Evolutionary conservation across 2,888 invertebrate genomes (phyloP), one percentile per base, ranked within the genome.

Genomic region (Erebia aethiops): DNA sequence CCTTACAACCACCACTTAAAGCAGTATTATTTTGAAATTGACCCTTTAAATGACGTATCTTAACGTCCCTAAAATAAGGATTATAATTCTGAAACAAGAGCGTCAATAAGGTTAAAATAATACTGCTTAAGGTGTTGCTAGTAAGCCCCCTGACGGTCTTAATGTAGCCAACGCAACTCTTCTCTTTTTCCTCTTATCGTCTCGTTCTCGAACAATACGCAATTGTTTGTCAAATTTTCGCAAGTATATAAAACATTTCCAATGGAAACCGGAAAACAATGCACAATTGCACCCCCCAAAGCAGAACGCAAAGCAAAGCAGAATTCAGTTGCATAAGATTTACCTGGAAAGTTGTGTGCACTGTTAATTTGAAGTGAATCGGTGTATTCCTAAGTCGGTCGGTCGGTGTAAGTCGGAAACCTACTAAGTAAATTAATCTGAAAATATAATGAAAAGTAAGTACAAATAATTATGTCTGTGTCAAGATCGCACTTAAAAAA

Each of bases 171-270:
- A 16, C 41, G n/a, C 26, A 9, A 46, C n/a, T 11, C 8, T 21
- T 46, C 13, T 49, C 16, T 21, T 69, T 79, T 71, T 71, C 43
- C 61, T 78, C 82, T 89, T 89, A 89, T 89, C 90, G 71, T 70
- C 63, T 66, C n/a, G 52, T 64, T 52, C 13, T 46, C 65, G 75
- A 87, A 91, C 91, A 91, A 91, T 90, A 72, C 84, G n/a, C 83
- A 76, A 90, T 91, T 91, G 91, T 91, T 86, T 83, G 76, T 76
- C 73, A 71, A 81, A 78, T 79, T 74, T 77, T 69, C 69, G 43
- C 68, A 72, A 85, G 87, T 89, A 86, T 90, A 89, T 89, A 90
- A 84, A 89, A 91, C 89, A 89, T 82, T 79, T 76, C 58, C 9
- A 26, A 35, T 58, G 60, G 67, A 72, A 74, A 71, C 71, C 70